Evolutionary conservation across 2,113 vertebrate species (phyloP), one percentile per base, ranked within the genome.

Genomic region (Rhinichthys klamathensis): DNA sequence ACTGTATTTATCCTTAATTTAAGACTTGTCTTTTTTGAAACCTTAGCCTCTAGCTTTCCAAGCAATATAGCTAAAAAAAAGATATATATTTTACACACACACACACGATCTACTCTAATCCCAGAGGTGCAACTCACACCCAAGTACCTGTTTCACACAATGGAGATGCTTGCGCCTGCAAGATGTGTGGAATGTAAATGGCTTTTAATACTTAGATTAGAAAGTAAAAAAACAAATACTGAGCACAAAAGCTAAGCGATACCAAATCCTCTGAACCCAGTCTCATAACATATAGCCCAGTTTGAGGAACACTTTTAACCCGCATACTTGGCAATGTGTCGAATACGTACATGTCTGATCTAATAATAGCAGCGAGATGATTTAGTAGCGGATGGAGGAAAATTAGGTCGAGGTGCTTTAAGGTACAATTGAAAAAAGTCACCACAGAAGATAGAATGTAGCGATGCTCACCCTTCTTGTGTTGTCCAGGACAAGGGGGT

Each of bases 401-500:
- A 80, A 46, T 27, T 16, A 67, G 44, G 61, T 49, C 6, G 18
- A 25, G 38, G 23, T 16, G 58, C 56, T 30, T 80, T 44, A 61
- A 63, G n/a, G 58, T 44, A 60, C 21, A 78, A 60, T 6, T 3
- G 10, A 56, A 35, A n/a, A 49, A 75, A 75, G 44, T 75, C 13
- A 27, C 5, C 46, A 75, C 25, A 30, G 73, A 30, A 27, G 58
- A 54, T 23, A 15, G 74, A 35, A 51, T 35, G 38, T 2, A 15
- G 4, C 30, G 8, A n/a, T 27, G 92, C 96, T 97, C 91, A 99
- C 98, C 96, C 97, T 94, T 92, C 96, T 96, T 0, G 98, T 99
- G 91, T 99, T 99, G 87, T 99, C 98, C 89, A 99, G 90, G 60
- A 99, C 98, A 78, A 95, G 96, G 80, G 96, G 95, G 81, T 99